Base-by-base conservation (phyloP, 2,797 vertebrate species). In the Falco biarmicus region DNA sequence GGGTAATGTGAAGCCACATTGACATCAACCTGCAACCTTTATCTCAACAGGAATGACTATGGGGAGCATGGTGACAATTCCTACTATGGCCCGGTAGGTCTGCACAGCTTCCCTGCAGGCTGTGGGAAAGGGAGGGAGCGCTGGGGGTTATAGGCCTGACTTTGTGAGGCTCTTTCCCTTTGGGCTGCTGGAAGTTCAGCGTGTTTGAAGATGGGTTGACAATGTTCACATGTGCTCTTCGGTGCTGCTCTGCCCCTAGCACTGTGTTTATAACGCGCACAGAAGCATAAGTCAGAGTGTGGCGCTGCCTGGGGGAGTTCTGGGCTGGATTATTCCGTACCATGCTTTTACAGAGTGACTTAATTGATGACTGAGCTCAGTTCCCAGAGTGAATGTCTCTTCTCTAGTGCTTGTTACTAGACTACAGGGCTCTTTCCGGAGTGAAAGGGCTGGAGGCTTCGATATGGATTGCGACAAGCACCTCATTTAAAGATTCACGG, bases 51-150 rank as follows among this genome's bases (percentile, higher is more conserved):
- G 96, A 98, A 98, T 77, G 98, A 98, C 95, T 98, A 98, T 50
- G 98, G 98, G 60, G 98, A 98, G 74, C 98, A 98, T 0, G 75
- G 97, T 66, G 97, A 98, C 93, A 97, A 97, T 83, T 96, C 97
- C 83, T 97, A 98, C 94, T 98, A 98, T 37, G 97, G 96, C 68
- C 98, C 91, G 98, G 98, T 98, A 98, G 71, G 98, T 87, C 76
- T 90, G 47, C 53, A 18, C 57, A 24, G 64, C 41, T 82, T 87
- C 29, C 12, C 56, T 80, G 57, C 41, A 59, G 21, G 24, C n/a
- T 6, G 3, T 80, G 6, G 8, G 50, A 39, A 59, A 78, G 41
- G 39, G 29, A 34, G 26, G 61, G 32, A 79, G 29, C 11, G 2
- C 10, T 4, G 8, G 11, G 24, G 11, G 4, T 39, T 12, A 25